A percentile compares a stretch with the other conserved stretches of the same genome.
Conservation (phyloP, 2,113 vertebrate genomes). For the Clarias magur region DNA sequence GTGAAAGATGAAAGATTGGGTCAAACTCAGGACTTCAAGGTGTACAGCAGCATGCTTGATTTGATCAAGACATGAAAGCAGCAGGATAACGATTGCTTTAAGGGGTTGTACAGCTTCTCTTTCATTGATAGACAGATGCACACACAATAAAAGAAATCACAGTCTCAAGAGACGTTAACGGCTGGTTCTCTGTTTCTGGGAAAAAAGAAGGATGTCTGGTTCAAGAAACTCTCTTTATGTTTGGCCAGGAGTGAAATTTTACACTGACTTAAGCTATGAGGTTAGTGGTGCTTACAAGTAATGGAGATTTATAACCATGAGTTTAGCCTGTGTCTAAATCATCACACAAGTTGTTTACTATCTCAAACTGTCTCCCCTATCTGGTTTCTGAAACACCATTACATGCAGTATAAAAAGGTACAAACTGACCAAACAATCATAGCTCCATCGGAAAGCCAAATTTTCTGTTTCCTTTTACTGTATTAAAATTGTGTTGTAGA, state of each 20-base stretch:
- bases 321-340: neutral
- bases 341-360: neutral
- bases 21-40: slow-evolving; percentile 11
- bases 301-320: neutral
- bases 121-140: neutral
- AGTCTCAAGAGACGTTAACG: slow-evolving; percentile 23
- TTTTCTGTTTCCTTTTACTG: neutral
- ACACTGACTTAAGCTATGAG: neutral
- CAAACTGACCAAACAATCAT: neutral
- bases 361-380: neutral
- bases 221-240: slow-evolving; percentile 9
- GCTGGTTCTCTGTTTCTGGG: slow-evolving; percentile 18
- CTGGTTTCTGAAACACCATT: neutral
- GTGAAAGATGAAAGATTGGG: neutral
- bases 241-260: slow-evolving; percentile 15
- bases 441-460: neutral
- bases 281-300: neutral
- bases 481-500: neutral
- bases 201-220: neutral
- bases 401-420: neutral
- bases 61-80: neutral
- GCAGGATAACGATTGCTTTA: neutral
- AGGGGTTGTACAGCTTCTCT: neutral
- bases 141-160: neutral
- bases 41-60: slow-evolving; percentile 20